Percentiles rank a stretch among this genome's conserved stretches.
These are phyloP conservation scores for Poeciliopsis retropinna DNA, from an alignment of 2,113 vertebrate species.

Conservation along the genomic window DNA sequence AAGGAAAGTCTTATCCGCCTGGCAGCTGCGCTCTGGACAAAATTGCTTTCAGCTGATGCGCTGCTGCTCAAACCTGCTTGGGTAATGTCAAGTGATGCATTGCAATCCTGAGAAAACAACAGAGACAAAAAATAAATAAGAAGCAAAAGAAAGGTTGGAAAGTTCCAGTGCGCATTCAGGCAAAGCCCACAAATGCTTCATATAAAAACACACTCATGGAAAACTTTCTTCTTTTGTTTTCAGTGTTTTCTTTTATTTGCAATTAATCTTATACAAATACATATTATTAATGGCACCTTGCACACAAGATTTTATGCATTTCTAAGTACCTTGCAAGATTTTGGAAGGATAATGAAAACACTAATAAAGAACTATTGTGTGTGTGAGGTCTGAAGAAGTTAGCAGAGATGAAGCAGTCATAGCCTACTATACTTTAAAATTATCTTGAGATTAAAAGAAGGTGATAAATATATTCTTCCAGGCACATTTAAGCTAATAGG, in stretches of 20 bases:
- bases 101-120: slow-evolving; percentile 86
- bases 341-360: neutral
- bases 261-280: slow-evolving; percentile 9
- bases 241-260: slow-evolving; percentile 16
- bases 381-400: neutral
- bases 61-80: slow-evolving; percentile 88
- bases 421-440: neutral
- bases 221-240: slow-evolving; percentile 5
- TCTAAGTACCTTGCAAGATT: neutral
- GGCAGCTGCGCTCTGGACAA: slow-evolving; percentile 91
- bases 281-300: neutral
- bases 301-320: neutral
- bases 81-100: slow-evolving; percentile 89
- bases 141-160: slow-evolving; percentile 75
- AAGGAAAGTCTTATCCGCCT: slow-evolving; percentile 93
- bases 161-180: slow-evolving; percentile 76
- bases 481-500: neutral
- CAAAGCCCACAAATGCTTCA: slow-evolving; percentile 37
- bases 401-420: neutral
- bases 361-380: neutral
- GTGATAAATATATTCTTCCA: neutral
- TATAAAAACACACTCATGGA: neutral
- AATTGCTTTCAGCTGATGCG: slow-evolving; percentile 98
- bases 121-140: slow-evolving; percentile 83
- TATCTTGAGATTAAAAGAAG: neutral